Percentiles rank a stretch among this genome's conserved stretches.
These are phyloP conservation scores for Laothoe populi DNA, from an alignment of 2,888 invertebrate species.

Conservation along the genomic window DNA sequence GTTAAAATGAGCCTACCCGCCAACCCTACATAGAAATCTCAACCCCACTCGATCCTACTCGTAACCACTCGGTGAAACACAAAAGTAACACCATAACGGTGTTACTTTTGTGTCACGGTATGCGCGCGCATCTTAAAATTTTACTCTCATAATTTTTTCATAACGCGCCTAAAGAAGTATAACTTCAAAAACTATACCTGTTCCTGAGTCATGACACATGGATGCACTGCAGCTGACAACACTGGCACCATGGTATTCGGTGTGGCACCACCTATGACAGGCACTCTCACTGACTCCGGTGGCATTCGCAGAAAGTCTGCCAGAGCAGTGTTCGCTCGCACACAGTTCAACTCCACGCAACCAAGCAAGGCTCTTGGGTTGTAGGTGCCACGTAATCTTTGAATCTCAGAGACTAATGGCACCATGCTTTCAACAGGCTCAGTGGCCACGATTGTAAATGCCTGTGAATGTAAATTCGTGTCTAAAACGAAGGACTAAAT, in stretches of 20 bases:
- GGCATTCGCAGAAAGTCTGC: slow-evolving; percentile 86
- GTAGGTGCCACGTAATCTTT: slow-evolving; percentile 79
- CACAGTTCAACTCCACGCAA: slow-evolving; percentile 88
- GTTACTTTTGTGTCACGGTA: too few relatives aligned
- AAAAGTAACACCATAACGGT: too few relatives aligned
- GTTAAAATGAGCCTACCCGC: too few relatives aligned
- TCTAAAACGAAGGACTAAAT: too few relatives aligned
- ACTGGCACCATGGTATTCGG: slow-evolving; percentile 89
- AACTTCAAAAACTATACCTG: too few relatives aligned
- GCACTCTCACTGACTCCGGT: slow-evolving; percentile 86
- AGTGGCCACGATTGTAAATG: slow-evolving; percentile 73
- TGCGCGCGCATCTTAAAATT: too few relatives aligned
- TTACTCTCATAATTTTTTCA: too few relatives aligned
- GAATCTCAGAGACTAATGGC: slow-evolving; percentile 88
- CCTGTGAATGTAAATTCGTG: slow-evolving; percentile 45
- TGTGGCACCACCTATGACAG: slow-evolving; percentile 89
- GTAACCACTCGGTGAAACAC: too few relatives aligned
- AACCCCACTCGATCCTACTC: too few relatives aligned
- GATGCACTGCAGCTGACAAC: slow-evolving; percentile 86
- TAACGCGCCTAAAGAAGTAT: too few relatives aligned
- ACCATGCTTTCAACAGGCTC: slow-evolving; percentile 89
- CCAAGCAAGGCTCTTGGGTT: slow-evolving; percentile 83
- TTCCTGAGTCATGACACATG: slow-evolving; percentile 76
- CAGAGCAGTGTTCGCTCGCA: slow-evolving; percentile 88
- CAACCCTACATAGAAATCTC: too few relatives aligned